Percentiles rank a stretch among this genome's conserved stretches.
Conservation (phyloP, 2,888 invertebrate genomes). For the Eucriotettix oculatus region DNA sequence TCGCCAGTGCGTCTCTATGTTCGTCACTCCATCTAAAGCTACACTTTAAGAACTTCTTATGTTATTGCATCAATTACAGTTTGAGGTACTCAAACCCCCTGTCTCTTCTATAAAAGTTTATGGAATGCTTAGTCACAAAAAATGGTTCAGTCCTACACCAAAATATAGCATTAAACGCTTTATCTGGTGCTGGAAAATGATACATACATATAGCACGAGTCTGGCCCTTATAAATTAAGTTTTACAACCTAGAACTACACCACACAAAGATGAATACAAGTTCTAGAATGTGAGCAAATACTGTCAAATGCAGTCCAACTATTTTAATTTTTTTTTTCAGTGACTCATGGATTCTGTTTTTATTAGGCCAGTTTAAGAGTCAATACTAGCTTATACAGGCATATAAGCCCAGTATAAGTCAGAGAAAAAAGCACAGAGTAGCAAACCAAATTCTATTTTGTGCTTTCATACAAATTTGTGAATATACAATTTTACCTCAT, state of each 20-base stretch:
- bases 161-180: conserved; percentile 6
- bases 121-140: conserved; percentile 16
- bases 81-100: conserved; percentile 34
- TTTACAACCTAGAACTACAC: conserved; percentile 16
- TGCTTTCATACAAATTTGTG: conserved; percentile 5
- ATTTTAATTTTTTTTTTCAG: not conserved
- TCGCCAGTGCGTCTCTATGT: conserved; percentile 11
- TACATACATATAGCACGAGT: conserved; percentile 12
- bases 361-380: conserved; percentile 14
- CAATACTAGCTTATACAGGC: not conserved
- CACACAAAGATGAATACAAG: conserved; percentile 16
- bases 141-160: conserved; percentile 14
- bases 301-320: conserved; percentile 14
- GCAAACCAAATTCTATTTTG: conserved; percentile 8
- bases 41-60: conserved; percentile 19
- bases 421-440: conserved; percentile 1
- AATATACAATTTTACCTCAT: not conserved
- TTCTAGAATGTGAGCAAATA: conserved; percentile 14
- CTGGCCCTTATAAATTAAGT: conserved; percentile 14
- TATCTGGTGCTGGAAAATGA: conserved; percentile 15
- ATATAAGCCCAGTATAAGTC: too few species aligned
- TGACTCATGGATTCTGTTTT: not conserved
- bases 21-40: conserved; percentile 15
- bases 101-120: conserved; percentile 15
- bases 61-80: conserved; percentile 37